Evolutionary conservation across 2,113 vertebrate genomes (phyloP).

Genomic region (Hepsetus odoe): DNA sequence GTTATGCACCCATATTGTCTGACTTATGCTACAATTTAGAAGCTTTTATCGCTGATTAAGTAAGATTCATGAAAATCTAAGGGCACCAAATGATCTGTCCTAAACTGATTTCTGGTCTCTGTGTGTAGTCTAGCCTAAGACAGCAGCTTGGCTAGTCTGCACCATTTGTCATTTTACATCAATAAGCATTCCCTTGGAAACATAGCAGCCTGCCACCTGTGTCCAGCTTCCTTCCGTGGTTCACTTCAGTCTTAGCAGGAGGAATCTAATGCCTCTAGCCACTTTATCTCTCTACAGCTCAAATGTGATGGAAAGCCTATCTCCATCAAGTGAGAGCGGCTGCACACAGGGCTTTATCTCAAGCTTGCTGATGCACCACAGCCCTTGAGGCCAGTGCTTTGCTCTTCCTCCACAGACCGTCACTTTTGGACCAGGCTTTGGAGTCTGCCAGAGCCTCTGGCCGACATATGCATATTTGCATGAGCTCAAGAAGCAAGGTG

Average conservation of each 20-base stretch:
- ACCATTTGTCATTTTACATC: constrained; percentile 35
- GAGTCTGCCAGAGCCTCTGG: background rate
- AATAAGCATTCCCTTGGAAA: constrained; percentile 1
- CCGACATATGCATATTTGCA: background rate
- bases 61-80: background rate
- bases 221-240: background rate
- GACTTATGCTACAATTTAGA: background rate
- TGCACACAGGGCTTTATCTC: constrained; percentile 41
- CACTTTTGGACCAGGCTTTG: constrained; percentile 14
- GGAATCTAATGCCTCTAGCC: constrained; percentile 27
- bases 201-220: background rate
- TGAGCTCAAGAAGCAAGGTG: background rate
- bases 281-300: constrained; percentile 34
- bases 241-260: constrained; percentile 9
- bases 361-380: constrained; percentile 17
- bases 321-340: constrained; percentile 29
- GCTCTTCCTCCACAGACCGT: constrained; percentile 12
- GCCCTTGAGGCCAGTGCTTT: background rate
- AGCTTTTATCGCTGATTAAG: background rate
- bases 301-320: constrained; percentile 40
- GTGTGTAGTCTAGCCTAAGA: too few species aligned
- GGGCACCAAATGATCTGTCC: background rate
- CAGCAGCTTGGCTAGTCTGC: too few species aligned
- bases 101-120: constrained; percentile 12
- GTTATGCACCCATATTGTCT: background rate